These are phyloP conservation scores for Herpetotheres cachinnans DNA, from an alignment of 2,113 vertebrate genomes.

Conservation along the genomic window DNA sequence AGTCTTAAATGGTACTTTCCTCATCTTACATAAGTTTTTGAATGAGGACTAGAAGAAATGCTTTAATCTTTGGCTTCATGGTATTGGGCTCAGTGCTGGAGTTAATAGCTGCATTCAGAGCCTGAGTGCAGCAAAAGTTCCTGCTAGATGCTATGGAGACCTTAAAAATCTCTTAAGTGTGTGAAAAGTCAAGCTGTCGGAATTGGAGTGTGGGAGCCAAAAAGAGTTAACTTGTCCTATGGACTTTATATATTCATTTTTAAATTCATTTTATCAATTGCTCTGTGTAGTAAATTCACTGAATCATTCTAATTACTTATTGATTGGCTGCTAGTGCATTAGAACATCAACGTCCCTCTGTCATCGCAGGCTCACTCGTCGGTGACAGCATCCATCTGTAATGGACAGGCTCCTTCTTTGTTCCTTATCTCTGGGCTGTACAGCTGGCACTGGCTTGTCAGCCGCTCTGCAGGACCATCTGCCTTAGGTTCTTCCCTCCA, in stretches of 20 bases:
- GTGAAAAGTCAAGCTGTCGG: background rate
- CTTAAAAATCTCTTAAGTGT: background rate
- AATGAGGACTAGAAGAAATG: background rate
- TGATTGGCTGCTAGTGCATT: background rate
- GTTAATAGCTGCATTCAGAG: background rate
- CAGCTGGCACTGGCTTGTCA: background rate
- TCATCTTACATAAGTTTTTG: background rate
- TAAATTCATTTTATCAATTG: background rate
- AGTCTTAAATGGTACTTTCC: background rate
- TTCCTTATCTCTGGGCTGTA: background rate
- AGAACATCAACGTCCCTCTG: background rate
- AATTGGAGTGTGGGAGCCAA: background rate
- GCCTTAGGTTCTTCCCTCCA: background rate
- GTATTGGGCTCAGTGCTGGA: background rate
- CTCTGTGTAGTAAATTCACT: background rate
- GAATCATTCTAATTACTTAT: background rate
- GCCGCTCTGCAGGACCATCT: background rate
- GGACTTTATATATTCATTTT: background rate
- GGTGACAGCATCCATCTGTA: background rate
- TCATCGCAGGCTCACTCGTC: rapidly evolving
- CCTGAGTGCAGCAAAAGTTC: background rate
- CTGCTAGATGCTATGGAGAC: background rate
- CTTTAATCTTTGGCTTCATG: background rate
- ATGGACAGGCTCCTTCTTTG: background rate
- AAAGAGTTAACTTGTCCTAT: background rate